Percentiles rank a stretch among this genome's conserved stretches.
These are phyloP conservation scores for Hydrolagus affinis DNA, from an alignment of 2,113 vertebrate species.

Conservation along the genomic window DNA sequence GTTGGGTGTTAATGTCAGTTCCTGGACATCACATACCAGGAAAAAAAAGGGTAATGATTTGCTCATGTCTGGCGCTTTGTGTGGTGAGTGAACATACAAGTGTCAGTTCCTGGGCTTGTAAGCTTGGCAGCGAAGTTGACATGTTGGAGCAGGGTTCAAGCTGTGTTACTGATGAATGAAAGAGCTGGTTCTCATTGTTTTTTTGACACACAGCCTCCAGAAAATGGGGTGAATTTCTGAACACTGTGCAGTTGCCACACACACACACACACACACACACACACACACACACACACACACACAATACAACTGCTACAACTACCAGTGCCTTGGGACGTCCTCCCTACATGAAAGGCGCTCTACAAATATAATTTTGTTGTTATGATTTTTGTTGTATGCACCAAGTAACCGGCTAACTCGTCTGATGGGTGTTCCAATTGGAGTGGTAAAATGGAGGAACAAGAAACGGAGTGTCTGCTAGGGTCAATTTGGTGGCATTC, in stretches of 20 bases:
- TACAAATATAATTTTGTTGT: no score
- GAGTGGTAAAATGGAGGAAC: no score
- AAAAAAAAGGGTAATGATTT: neutral
- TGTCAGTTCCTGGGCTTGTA: neutral
- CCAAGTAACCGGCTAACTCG: neutral
- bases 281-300: no score
- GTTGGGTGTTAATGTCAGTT: neutral
- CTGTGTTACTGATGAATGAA: neutral
- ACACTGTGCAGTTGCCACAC: neutral
- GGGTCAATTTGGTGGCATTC: no score
- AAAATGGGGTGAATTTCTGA: neutral
- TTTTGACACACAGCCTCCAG: neutral
- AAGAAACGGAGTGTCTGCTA: no score
- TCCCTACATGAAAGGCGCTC: no score
- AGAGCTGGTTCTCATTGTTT: neutral
- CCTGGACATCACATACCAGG: neutral
- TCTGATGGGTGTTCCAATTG: neutral
- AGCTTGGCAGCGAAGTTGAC: neutral
- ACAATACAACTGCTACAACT: neutral
- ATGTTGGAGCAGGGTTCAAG: neutral
- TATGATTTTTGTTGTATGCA: no score
- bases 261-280: no score
- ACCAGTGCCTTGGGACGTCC: no score
- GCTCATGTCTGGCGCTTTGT: neutral
- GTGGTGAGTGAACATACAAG: neutral